Percentiles rank a stretch among this genome's conserved stretches.
These are phyloP conservation scores for Aselliscus stoliczkanus DNA, from an alignment of 2,797 vertebrate genomes.

Conservation along the genomic window DNA sequence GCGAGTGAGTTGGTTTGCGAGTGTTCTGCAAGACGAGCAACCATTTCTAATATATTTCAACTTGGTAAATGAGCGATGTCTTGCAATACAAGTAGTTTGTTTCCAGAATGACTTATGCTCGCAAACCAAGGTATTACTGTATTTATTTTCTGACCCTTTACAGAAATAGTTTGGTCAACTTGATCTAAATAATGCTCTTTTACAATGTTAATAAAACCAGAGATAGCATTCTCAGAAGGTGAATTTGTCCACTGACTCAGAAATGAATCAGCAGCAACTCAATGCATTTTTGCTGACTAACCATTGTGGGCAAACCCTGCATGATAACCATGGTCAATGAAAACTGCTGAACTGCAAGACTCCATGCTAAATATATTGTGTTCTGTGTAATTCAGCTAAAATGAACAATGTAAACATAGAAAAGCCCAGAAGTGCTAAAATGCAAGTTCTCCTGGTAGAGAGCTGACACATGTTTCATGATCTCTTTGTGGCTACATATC, in stretches of 20 bases:
- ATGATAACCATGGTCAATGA: not conserved
- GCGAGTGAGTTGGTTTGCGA: too few relatives aligned
- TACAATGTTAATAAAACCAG: not conserved
- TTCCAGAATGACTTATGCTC: too few relatives aligned
- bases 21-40: too few relatives aligned
- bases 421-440: not conserved
- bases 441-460: not conserved
- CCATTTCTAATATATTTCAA: too few relatives aligned
- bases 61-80: too few relatives aligned
- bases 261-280: constrained; percentile 29
- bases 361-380: not conserved
- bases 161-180: not conserved
- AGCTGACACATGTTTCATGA: not conserved
- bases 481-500: not conserved
- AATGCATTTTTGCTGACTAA: constrained; percentile 30
- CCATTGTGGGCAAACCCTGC: not conserved
- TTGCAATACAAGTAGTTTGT: too few relatives aligned
- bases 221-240: not conserved
- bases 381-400: not conserved
- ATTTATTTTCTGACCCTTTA: not conserved
- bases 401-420: not conserved
- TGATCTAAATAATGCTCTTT: constrained; percentile 6
- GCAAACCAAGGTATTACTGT: too few relatives aligned
- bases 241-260: constrained; percentile 11
- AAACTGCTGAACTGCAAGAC: not conserved